Conservation (phyloP, 2,113 vertebrate genomes). For the Panthera uncia region DNA sequence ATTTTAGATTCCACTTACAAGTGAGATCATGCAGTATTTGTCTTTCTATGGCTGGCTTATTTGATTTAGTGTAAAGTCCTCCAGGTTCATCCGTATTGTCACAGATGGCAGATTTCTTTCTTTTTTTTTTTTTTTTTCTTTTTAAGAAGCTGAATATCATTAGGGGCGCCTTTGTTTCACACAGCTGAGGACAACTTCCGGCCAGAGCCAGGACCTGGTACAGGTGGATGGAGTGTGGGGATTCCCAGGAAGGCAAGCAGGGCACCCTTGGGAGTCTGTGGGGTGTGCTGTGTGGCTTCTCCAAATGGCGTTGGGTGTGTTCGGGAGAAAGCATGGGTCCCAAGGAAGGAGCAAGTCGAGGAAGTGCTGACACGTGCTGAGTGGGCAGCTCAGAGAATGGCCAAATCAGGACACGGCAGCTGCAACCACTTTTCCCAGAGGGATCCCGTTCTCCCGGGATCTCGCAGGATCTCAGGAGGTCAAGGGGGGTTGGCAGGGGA, state of each 20-base stretch:
- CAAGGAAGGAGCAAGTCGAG: not conserved
- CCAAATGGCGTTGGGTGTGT: not conserved
- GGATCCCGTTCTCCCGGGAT: not conserved
- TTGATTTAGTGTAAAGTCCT: not conserved
- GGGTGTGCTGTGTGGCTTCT: not conserved
- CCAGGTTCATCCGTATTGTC: not conserved
- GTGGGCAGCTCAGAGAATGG: not conserved
- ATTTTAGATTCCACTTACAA: not conserved
- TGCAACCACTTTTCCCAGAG: not conserved
- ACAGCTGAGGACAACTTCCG: not conserved
- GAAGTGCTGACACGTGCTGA: not conserved
- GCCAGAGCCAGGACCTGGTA: not conserved
- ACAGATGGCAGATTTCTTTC: not conserved
- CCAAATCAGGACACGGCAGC: not conserved
- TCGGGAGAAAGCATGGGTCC: not conserved
- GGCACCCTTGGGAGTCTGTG: rapidly evolving
- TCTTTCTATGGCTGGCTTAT: not conserved
- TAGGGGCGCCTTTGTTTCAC: not conserved
- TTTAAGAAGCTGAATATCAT: not conserved
- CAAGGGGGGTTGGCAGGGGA: not conserved
- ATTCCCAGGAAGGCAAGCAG: not conserved
- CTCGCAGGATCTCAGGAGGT: not conserved
- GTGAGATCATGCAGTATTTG: not conserved
- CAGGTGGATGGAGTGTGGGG: not conserved
- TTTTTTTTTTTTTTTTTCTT: not conserved